phyloP scores from a whole-genome alignment of 2,888 invertebrate species.

The Hirudinaria manillensis region DNA sequence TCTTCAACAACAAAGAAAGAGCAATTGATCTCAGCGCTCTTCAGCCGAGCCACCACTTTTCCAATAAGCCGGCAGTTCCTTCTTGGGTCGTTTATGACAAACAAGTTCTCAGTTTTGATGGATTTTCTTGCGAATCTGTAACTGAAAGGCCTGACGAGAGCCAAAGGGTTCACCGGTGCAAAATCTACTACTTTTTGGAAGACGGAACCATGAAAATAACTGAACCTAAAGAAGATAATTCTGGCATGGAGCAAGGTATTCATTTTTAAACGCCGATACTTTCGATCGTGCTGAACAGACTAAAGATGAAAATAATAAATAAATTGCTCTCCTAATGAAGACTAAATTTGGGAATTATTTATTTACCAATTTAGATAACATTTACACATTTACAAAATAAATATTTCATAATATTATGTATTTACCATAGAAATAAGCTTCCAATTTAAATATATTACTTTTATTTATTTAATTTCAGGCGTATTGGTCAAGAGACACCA shows the following conservation, averaged over 20 bases:
- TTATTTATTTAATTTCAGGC: conserved; percentile 60
- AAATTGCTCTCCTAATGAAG: no score
- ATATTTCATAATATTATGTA: background rate
- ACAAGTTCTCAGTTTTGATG: conserved; percentile 72
- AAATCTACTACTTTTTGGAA: conserved; percentile 79
- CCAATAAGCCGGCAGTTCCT: conserved; percentile 64
- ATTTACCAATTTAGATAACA: background rate
- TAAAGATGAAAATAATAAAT: no score
- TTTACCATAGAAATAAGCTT: no score
- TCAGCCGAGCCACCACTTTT: background rate
- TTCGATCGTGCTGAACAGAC: no score
- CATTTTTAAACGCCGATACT: background rate
- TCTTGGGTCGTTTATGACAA: conserved; percentile 83
- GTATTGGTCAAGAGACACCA: conserved; percentile 74
- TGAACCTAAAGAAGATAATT: conserved; percentile 75
- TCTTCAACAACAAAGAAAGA: conserved; percentile 55
- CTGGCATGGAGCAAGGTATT: conserved; percentile 76
- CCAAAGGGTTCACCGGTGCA: conserved; percentile 70
- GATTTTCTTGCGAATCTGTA: conserved; percentile 72
- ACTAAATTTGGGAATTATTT: no score
- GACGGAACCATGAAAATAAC: conserved; percentile 83
- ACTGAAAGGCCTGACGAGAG: conserved; percentile 67
- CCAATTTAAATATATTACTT: no score
- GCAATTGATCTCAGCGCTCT: conserved; percentile 66
- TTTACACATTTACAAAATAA: background rate